Evolutionary conservation across 2,888 invertebrate species (phyloP).

Genomic region (Andricus quercusramuli): DNA sequence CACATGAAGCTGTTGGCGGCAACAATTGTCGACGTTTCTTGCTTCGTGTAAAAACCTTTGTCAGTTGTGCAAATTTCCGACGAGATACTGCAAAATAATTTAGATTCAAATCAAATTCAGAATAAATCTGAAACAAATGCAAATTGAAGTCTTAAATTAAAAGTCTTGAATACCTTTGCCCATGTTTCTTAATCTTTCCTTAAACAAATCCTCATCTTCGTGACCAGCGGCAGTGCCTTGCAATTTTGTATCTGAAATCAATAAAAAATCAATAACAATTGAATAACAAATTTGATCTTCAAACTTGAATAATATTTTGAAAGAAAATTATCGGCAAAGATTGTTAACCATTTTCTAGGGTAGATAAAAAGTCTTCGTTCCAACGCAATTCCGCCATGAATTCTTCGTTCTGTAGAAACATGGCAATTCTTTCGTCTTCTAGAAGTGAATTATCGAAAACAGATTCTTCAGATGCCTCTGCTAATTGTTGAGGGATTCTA

Average conservation of each 20-base stretch:
- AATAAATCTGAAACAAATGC: background rate
- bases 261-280: slow-evolving; percentile 27
- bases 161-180: slow-evolving; percentile 83
- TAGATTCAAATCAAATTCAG: slow-evolving; percentile 9
- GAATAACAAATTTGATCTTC: background rate
- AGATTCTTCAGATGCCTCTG: slow-evolving; percentile 66
- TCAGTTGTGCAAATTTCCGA: slow-evolving; percentile 90
- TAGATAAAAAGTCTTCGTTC: slow-evolving; percentile 93
- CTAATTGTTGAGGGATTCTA: slow-evolving; percentile 80
- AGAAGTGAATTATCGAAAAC: slow-evolving; percentile 80
- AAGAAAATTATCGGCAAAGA: slow-evolving; percentile 5
- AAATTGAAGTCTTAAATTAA: background rate
- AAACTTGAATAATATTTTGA: background rate
- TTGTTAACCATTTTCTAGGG: slow-evolving; percentile 86
- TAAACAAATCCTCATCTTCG: slow-evolving; percentile 86
- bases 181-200: slow-evolving; percentile 90
- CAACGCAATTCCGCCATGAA: slow-evolving; percentile 92
- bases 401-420: slow-evolving; percentile 94
- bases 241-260: slow-evolving; percentile 70
- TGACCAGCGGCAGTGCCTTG: slow-evolving; percentile 66
- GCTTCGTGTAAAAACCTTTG: slow-evolving; percentile 86
- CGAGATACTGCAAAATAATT: slow-evolving; percentile 82
- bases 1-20: slow-evolving; percentile 76
- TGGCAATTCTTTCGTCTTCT: slow-evolving; percentile 92
- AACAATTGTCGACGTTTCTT: slow-evolving; percentile 75